Percentiles rank a stretch among this genome's conserved stretches.
These are phyloP conservation scores for Aromia moschata DNA, from an alignment of 2,888 invertebrate species.

Conservation along the genomic window DNA sequence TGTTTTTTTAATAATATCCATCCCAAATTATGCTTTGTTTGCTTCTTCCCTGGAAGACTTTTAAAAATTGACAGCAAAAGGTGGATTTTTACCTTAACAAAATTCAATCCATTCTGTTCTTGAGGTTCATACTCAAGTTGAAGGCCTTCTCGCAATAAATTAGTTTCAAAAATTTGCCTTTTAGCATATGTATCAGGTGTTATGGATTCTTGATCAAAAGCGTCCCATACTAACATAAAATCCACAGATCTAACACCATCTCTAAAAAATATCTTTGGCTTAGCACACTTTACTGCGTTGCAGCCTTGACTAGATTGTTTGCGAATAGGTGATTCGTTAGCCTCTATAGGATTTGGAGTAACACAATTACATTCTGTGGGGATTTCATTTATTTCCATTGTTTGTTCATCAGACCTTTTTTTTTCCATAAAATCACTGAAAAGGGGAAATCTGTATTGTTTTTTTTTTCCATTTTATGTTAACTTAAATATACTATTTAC, in stretches of 20 bases:
- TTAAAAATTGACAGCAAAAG: too few relatives aligned
- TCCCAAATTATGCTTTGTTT: too few relatives aligned
- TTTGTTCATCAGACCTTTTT: too few relatives aligned
- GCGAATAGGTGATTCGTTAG: conserved; percentile 22
- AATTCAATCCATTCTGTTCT: conserved; percentile 75
- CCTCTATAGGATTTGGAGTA: conserved; percentile 12
- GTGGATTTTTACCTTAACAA: conserved; percentile 75
- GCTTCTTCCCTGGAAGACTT: too few relatives aligned
- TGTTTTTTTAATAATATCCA: too few relatives aligned
- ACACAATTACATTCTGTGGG: conserved; percentile 10
- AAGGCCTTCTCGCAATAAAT: conserved; percentile 78
- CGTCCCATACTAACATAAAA: conserved; percentile 82
- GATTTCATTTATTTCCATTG: conserved; percentile 25
- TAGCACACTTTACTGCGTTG: conserved; percentile 53
- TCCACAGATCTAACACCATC: conserved; percentile 79
- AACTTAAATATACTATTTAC: too few relatives aligned
- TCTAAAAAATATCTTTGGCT: conserved; percentile 72
- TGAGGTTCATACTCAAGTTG: conserved; percentile 76
- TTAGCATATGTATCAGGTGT: conserved; percentile 61
- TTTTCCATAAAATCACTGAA: conserved; percentile 36
- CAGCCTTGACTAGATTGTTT: conserved; percentile 33
- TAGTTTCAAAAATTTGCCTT: conserved; percentile 74
- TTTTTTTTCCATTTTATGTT: too few relatives aligned
- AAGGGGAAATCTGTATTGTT: conserved; percentile 19
- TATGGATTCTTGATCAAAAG: conserved; percentile 65